Conservation (phyloP, 2,113 vertebrate species). For the Aptenodytes patagonicus region DNA sequence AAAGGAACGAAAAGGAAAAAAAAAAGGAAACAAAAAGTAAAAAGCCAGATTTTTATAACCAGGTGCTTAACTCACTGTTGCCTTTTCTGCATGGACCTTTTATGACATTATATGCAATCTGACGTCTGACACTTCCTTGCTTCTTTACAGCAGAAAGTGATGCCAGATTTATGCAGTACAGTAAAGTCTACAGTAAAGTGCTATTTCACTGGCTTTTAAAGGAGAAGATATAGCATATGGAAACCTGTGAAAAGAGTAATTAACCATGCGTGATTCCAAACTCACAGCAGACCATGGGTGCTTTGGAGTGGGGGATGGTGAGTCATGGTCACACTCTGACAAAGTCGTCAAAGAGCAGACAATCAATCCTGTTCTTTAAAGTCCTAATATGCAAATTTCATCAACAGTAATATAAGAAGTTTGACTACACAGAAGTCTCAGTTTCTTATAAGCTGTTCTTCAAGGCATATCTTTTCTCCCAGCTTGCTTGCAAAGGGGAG, state of each 20-base stretch:
- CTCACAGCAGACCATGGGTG: neutral
- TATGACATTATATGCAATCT: neutral
- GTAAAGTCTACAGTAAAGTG: neutral
- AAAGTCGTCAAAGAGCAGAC: neutral
- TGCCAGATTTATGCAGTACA: neutral
- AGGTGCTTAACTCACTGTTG: neutral
- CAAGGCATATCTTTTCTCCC: neutral
- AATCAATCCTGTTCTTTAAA: neutral
- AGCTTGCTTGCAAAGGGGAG: neutral
- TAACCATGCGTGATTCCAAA: neutral
- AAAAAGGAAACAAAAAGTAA: neutral
- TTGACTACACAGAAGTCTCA: neutral
- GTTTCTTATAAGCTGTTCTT: neutral
- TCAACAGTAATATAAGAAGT: neutral
- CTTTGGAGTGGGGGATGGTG: neutral
- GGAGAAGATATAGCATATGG: neutral
- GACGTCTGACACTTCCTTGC: neutral
- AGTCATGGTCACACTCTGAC: neutral
- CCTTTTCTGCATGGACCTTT: neutral
- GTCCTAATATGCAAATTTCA: neutral
- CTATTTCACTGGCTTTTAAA: neutral
- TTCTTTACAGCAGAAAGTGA: neutral
- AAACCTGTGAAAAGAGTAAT: neutral
- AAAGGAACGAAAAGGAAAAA: neutral
- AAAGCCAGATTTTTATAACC: neutral